These are phyloP conservation scores for Thera obeliscata DNA, from an alignment of 2,888 invertebrate species.

Conservation along the genomic window DNA sequence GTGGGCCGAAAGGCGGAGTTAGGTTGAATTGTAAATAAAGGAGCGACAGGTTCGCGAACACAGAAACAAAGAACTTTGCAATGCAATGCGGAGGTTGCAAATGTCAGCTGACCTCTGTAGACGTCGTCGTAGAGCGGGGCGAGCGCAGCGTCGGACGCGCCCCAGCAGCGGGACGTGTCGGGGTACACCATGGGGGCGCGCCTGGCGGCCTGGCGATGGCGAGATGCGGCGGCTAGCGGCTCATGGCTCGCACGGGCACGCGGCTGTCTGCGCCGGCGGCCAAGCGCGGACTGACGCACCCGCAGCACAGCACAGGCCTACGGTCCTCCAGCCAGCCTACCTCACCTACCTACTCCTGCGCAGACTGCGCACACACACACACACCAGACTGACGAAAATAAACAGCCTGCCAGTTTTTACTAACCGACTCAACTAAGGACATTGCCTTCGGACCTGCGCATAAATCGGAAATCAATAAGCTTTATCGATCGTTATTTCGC, in stretches of 20 bases:
- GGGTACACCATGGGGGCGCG: slow-evolving; percentile 86
- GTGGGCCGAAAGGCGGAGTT: slow-evolving; percentile 30
- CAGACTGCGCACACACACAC: slow-evolving; percentile 34
- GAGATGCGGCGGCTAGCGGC: slow-evolving; percentile 58
- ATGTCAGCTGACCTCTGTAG: slow-evolving; percentile 85
- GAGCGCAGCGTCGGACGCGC: slow-evolving; percentile 86
- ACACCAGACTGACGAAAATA: slow-evolving; percentile 41
- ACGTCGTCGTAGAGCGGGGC: slow-evolving; percentile 87
- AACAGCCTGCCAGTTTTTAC: slow-evolving; percentile 47
- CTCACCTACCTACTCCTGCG: slow-evolving; percentile 18
- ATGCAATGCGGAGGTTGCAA: slow-evolving; percentile 52
- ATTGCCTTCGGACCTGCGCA: slow-evolving; percentile 45
- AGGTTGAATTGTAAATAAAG: slow-evolving; percentile 38
- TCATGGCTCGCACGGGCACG: slow-evolving; percentile 67
- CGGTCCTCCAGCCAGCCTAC: slow-evolving; percentile 1
- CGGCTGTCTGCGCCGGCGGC: slow-evolving; percentile 75
- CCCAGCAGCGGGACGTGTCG: slow-evolving; percentile 85
- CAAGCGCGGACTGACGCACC: slow-evolving; percentile 71
- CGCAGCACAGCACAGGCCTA: background rate
- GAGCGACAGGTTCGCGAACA: slow-evolving; percentile 49
- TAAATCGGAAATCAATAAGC: slow-evolving; percentile 45
- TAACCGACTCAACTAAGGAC: slow-evolving; percentile 47
- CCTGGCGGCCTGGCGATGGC: slow-evolving; percentile 7
- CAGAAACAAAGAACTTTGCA: slow-evolving; percentile 60
- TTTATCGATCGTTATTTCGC: slow-evolving; percentile 35